These are phyloP conservation scores for Denticeps clupeoides DNA, from an alignment of 2,797 vertebrate species.

Conservation along the genomic window DNA sequence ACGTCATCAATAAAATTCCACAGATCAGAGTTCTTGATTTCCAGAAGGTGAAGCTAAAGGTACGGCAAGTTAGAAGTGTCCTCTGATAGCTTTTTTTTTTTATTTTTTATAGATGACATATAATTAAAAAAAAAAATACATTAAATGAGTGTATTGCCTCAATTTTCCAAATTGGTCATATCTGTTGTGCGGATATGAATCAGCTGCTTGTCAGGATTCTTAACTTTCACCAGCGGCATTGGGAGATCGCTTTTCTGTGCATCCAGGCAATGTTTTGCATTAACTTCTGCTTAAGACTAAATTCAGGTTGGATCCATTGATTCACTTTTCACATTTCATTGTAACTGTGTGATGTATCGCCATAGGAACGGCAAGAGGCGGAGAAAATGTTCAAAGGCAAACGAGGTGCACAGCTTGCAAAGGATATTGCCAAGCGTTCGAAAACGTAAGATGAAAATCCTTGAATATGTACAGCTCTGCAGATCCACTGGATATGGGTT, in stretches of 20 bases:
- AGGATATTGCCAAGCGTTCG: constrained; percentile 96
- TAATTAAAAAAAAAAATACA: background rate
- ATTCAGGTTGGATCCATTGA: too few relatives aligned
- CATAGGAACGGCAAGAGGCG: constrained; percentile 97
- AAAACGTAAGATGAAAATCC: constrained; percentile 92
- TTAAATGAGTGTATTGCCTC: too few relatives aligned
- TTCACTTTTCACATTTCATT: constrained; percentile 39
- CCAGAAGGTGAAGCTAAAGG: constrained; percentile 92
- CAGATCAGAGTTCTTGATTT: constrained; percentile 93
- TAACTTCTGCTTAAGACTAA: too few relatives aligned
- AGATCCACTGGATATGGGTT: constrained; percentile 62
- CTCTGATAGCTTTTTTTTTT: too few relatives aligned
- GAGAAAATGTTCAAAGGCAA: constrained; percentile 99
- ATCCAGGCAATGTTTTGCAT: background rate
- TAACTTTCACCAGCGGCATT: too few relatives aligned
- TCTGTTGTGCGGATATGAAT: too few relatives aligned
- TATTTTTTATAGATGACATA: background rate
- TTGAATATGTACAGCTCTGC: constrained; percentile 64
- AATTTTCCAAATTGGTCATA: too few relatives aligned
- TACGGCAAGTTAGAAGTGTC: too few relatives aligned
- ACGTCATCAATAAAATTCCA: constrained; percentile 87
- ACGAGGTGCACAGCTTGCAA: constrained; percentile 96
- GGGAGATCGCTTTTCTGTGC: too few relatives aligned
- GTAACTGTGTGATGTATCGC: constrained; percentile 81
- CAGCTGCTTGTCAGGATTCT: too few relatives aligned